Conservation (phyloP, 1,140 invertebrate species). For the Leptinotarsa lineolata region DNA sequence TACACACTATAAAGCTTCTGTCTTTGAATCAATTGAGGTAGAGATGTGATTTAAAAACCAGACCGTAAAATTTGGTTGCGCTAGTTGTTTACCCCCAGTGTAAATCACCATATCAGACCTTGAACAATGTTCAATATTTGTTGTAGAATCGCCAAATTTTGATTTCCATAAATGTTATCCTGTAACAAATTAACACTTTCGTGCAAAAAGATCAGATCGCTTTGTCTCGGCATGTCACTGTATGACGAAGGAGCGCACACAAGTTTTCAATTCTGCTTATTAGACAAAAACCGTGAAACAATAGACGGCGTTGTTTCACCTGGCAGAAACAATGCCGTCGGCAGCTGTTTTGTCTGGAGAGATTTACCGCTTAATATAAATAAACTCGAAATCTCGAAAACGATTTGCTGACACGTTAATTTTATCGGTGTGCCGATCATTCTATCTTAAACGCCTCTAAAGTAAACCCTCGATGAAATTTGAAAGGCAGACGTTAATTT, state of each 20-base stretch:
- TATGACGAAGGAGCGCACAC: not conserved
- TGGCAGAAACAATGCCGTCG: not conserved
- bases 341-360: not conserved
- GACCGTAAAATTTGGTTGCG: too few species aligned
- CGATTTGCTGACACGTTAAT: not conserved
- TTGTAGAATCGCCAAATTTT: not conserved
- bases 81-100: too few species aligned
- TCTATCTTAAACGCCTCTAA: not conserved
- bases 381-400: not conserved
- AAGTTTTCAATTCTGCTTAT: not conserved
- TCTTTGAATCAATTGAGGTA: too few species aligned
- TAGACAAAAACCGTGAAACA: slow-evolving; percentile 4
- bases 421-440: not conserved
- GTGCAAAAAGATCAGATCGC: too few species aligned
- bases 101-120: too few species aligned
- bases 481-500: not conserved
- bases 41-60: too few species aligned
- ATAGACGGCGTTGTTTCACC: not conserved
- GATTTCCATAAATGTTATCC: not conserved
- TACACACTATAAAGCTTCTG: too few species aligned
- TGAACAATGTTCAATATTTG: too few species aligned
- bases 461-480: not conserved
- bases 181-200: not conserved
- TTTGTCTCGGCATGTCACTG: not conserved
- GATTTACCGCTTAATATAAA: slow-evolving; percentile 1